phyloP scores from a whole-genome alignment of 2,113 vertebrate genomes.

The Tragelaphus buxtoni region DNA sequence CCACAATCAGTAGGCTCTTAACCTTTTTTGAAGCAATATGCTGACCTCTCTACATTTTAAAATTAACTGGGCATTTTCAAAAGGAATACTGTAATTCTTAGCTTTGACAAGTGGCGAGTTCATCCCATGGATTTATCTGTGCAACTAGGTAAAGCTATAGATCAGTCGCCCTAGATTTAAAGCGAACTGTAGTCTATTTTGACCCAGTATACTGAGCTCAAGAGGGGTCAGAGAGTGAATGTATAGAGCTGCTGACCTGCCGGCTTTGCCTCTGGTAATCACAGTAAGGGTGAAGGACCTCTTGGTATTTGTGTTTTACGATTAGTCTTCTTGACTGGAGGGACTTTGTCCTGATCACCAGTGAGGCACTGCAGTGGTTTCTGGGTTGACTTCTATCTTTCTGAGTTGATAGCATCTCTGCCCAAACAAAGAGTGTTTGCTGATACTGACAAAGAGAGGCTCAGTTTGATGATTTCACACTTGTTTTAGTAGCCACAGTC shows the following conservation, averaged over 20 bases:
- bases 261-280: slow-evolving; percentile 44
- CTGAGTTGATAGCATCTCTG: slow-evolving; percentile 16
- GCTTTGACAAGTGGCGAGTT: slow-evolving; percentile 64
- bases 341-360: slow-evolving; percentile 57
- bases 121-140: slow-evolving; percentile 75
- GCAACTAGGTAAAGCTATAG: slow-evolving; percentile 64
- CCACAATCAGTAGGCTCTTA: background rate
- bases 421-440: background rate
- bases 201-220: slow-evolving; percentile 32
- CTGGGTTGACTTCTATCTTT: slow-evolving; percentile 21
- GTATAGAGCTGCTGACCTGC: slow-evolving; percentile 61
- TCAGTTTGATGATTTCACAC: background rate
- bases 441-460: background rate
- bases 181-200: slow-evolving; percentile 52
- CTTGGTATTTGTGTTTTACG: slow-evolving; percentile 74
- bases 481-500: background rate
- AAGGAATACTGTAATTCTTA: slow-evolving; percentile 50
- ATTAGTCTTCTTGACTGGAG: slow-evolving; percentile 70
- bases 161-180: slow-evolving; percentile 73
- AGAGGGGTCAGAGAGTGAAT: slow-evolving; percentile 59
- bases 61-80: slow-evolving; percentile 71
- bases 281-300: slow-evolving; percentile 62
- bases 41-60: slow-evolving; percentile 62
- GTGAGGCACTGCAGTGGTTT: slow-evolving; percentile 8
- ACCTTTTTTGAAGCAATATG: background rate